Percentiles rank a stretch among this genome's conserved stretches.
These are phyloP conservation scores for Tringa solitaria DNA, from an alignment of 2,113 vertebrate genomes.

Conservation along the genomic window DNA sequence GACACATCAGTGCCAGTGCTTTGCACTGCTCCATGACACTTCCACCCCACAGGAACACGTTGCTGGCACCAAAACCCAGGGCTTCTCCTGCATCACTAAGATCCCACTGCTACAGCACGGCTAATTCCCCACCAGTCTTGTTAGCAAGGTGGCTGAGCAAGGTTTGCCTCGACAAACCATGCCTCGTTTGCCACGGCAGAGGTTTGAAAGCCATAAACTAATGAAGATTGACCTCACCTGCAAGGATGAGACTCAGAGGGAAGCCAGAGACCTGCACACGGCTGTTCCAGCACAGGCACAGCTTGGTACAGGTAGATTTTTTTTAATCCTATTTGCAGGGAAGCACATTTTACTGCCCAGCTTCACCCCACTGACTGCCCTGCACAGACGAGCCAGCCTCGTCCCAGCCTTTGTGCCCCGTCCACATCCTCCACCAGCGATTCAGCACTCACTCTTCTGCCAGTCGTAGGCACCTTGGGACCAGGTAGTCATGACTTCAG, in stretches of 20 bases:
- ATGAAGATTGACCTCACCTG: neutral
- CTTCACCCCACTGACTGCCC: neutral
- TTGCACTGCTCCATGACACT: neutral
- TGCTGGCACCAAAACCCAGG: neutral
- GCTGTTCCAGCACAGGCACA: neutral
- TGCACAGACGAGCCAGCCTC: neutral
- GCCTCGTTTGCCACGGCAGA: neutral
- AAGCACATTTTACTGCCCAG: neutral
- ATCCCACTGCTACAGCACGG: neutral
- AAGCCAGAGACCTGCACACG: too few relatives aligned
- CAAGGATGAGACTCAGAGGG: neutral
- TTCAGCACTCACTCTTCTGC: neutral
- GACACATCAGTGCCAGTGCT: neutral
- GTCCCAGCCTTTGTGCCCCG: neutral
- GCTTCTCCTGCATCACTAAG: neutral
- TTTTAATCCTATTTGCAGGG: neutral
- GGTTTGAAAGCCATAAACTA: neutral
- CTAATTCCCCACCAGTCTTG: neutral
- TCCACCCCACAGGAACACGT: neutral
- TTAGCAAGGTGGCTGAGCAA: neutral
- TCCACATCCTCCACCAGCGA: neutral
- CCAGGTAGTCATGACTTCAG: accelerated
- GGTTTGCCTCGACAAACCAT: neutral
- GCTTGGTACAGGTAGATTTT: neutral
- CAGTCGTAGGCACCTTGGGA: neutral